Base-by-base conservation (phyloP, 1,140 invertebrate genomes). In the Leptestheria dahalacensis region DNA sequence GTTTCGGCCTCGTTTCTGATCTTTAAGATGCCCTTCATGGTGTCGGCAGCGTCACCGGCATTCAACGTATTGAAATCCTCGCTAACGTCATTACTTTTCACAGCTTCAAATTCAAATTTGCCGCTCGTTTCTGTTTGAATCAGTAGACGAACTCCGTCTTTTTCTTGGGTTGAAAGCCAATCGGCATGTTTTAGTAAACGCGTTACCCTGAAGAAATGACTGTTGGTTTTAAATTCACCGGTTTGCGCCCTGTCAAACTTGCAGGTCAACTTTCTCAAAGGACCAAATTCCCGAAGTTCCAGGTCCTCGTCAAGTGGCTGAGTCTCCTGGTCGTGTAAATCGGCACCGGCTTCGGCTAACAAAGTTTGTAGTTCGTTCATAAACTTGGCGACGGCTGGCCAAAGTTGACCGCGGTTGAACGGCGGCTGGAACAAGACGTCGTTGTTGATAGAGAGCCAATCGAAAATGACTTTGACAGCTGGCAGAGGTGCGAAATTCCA, bases 241-340 rank as follows among this genome's bases (percentile, higher is more conserved):
- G 6, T 41, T 15, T 41, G 33, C 6, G 33, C 15, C 15, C 15
- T 41, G 6, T 41, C 33, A 9, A 41, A 15, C 15, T 41, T 41
- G 6, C 6, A 6, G 15, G 33, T 41, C 15, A 3, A 15, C 9
- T 10, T 20, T 15, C 53, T 26, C n/a, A 55, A 18, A 12, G 53
- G 53, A 2, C 25, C 28, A 20, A 55, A 55, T 1, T 55, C 53
- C 3, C 26, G 12, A 15, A 55, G 33, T 28, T 55, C 53, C 0
- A 55, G 1, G 33, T 55, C 53, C 33, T 55, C 53, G 26, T 15
- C 26, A 55, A 55, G 53, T 29, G 53, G 53, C 18, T 29, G 26
- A 21, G 26, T 33, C 2, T 55, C 53, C 10, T 55, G 25, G 23
- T 55, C 53, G 26, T 29, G 25, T 15, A 20, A n/a, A 33, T 26